These are phyloP conservation scores for Cairina moschata DNA, from an alignment of 2,113 vertebrate species.

Conservation along the genomic window DNA sequence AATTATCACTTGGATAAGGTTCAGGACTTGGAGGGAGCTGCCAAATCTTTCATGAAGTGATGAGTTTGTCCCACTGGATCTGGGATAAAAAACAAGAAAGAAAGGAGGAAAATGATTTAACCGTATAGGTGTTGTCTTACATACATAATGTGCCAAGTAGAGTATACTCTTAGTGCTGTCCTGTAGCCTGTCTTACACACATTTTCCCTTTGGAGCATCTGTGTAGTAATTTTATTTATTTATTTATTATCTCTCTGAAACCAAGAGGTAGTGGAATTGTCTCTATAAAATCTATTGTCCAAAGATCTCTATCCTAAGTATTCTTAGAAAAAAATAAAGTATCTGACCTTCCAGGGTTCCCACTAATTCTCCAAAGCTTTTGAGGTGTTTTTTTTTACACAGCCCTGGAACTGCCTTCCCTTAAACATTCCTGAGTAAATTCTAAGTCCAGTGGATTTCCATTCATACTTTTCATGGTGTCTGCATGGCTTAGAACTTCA, in stretches of 20 bases:
- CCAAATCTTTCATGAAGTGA: slow-evolving; percentile 55
- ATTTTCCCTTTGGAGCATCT: not conserved
- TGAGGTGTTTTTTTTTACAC: not conserved
- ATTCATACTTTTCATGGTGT: not conserved
- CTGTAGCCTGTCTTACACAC: not conserved
- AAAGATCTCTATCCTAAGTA: not conserved
- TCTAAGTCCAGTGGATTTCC: not conserved
- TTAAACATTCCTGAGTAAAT: not conserved
- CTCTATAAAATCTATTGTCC: not conserved
- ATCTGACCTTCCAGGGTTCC: not conserved
- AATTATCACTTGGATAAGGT: slow-evolving; percentile 70
- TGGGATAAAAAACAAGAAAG: not conserved
- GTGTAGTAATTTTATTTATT: not conserved
- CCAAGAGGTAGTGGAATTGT: not conserved
- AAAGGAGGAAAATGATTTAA: slow-evolving; percentile 4
- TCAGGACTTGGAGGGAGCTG: slow-evolving; percentile 59
- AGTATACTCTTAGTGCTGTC: not conserved
- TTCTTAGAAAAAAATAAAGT: not conserved
- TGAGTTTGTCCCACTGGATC: slow-evolving; percentile 11
- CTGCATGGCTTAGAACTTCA: not conserved
- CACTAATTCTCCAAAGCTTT: not conserved
- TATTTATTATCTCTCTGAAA: not conserved
- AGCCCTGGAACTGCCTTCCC: not conserved
- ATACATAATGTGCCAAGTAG: not conserved
- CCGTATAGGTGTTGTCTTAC: not conserved